Conservation (phyloP, 2,113 vertebrate genomes). For the Chloropsis cyanopogon region DNA sequence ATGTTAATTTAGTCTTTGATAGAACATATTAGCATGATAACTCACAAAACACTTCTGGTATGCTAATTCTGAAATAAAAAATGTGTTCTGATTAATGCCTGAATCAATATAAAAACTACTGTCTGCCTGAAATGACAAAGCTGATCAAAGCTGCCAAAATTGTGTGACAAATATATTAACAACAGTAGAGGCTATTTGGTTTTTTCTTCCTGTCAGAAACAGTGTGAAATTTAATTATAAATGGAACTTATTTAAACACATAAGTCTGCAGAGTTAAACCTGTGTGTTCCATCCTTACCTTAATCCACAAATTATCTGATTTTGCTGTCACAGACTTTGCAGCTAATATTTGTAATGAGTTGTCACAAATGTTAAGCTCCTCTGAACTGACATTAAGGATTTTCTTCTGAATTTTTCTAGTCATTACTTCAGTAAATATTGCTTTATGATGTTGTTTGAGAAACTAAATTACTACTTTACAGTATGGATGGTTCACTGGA, state of each 20-base stretch:
- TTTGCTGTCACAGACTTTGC: neutral
- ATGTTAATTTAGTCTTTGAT: constrained; percentile 73
- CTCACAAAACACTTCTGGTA: constrained; percentile 57
- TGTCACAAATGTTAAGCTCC: neutral
- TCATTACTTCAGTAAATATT: neutral
- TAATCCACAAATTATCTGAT: neutral
- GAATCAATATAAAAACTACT: constrained; percentile 60
- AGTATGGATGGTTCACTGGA: neutral
- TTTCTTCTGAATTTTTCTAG: neutral
- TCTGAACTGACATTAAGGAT: neutral
- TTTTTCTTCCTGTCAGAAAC: neutral
- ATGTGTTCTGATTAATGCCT: constrained; percentile 45
- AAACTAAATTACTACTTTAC: neutral
- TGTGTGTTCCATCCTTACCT: neutral
- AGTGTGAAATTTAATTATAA: constrained; percentile 31
- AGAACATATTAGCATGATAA: constrained; percentile 68
- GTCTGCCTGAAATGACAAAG: constrained; percentile 45
- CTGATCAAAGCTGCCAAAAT: constrained; percentile 48
- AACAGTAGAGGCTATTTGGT: neutral
- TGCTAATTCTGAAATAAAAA: constrained; percentile 65
- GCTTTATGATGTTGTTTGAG: neutral
- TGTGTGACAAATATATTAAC: constrained; percentile 1
- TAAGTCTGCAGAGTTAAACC: neutral
- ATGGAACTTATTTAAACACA: neutral
- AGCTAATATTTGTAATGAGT: constrained; percentile 15